Evolutionary conservation across 2,888 invertebrate species (phyloP), one percentile per base, ranked within the genome.

Genomic region (Theretra japonica): DNA sequence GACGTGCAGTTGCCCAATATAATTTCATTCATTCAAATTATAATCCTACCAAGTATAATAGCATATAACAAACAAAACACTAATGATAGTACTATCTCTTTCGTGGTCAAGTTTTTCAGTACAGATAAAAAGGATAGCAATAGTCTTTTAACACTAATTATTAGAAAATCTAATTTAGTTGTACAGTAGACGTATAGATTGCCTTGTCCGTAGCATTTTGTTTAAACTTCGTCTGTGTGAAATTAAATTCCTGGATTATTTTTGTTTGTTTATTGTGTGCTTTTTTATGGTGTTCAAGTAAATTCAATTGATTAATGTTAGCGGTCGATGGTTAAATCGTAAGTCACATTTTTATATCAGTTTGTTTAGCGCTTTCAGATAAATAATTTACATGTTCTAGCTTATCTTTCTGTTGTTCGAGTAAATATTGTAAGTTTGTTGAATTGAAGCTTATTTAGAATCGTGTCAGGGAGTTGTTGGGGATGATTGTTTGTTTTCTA

Each of bases 11-110:
- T n/a, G 6, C 23, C 48, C 48, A 41, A 23, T 25, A 2, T 17
- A 65, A 2, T 65, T 15, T 23, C 41, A 65, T 65, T 65, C 65
- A 65, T 65, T 65, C 65, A 17, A 23, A 23, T 65, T 65, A 5
- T 23, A 65, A 65, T 65, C 23, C 41, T 41, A 23, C 17, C 17
- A 65, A 65, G 41, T 65, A 17, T 17, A 23, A 65, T 23, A 65
- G 62, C 23, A 21, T 17, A 6, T 21, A 17, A 23, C 15, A 65
- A 48, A 65, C 65, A 41, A 41, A 62, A 33, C 33, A 62, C 21
- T 41, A 33, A 21, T 48, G 23, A 65, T 48, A 23, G 3, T 17
- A 4, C 25, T 65, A 48, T 48, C 23, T 65, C 48, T 65, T 41
- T 65, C 15, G 30, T 23, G 2, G 6, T 23, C 8, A 15, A 25